These are phyloP conservation scores for Pygmarrhopalites habei DNA, from an alignment of 1,140 invertebrate genomes.

Conservation along the genomic window DNA sequence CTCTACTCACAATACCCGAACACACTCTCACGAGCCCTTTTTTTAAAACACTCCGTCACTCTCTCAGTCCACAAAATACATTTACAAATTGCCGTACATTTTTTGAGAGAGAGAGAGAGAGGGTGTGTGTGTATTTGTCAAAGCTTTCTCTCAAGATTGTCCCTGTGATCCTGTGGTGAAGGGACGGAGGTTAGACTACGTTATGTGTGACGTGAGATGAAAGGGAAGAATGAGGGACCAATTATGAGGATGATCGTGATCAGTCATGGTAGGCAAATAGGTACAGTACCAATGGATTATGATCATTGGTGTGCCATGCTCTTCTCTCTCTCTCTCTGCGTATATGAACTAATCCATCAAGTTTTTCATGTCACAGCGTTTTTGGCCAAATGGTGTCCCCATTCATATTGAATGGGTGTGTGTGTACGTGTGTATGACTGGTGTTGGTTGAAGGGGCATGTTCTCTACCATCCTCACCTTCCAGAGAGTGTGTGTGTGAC, in stretches of 20 bases:
- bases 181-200: no score
- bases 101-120: not conserved
- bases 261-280: slow-evolving; percentile 10
- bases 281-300: not conserved
- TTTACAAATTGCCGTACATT: no score
- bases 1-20: not conserved
- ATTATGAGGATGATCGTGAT: slow-evolving; percentile 13
- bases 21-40: no score
- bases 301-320: not conserved
- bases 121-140: no score
- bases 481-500: not conserved
- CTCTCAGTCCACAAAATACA: no score
- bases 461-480: not conserved
- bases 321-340: no score
- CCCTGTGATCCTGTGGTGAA: no score
- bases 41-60: no score
- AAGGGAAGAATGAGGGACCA: not conserved
- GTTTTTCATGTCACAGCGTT: slow-evolving; percentile 7
- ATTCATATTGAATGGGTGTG: not conserved
- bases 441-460: no score
- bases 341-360: slow-evolving; percentile 22
- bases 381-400: not conserved
- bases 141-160: no score
- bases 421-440: no score
- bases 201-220: no score